Evolutionary conservation across 2,888 invertebrate genomes (phyloP).

Genomic region (Nezara viridula): DNA sequence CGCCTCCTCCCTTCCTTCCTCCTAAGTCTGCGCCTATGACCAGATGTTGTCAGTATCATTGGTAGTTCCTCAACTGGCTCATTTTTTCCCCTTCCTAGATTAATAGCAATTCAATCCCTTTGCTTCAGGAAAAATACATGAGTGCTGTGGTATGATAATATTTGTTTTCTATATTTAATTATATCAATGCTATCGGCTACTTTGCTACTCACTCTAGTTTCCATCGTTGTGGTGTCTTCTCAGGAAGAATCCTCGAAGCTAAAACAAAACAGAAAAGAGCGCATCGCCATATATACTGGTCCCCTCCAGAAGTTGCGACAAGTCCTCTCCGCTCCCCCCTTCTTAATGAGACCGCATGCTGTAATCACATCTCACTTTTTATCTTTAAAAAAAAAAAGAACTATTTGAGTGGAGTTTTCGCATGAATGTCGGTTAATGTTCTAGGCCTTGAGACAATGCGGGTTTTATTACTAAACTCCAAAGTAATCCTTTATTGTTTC

Average conservation of each 20-base stretch:
- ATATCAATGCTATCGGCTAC: background rate
- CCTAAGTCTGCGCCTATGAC: too few relatives aligned
- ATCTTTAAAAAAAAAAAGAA: background rate
- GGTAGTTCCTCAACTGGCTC: too few relatives aligned
- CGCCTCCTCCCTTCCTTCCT: too few relatives aligned
- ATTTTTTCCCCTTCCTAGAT: too few relatives aligned
- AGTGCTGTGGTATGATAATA: too few relatives aligned
- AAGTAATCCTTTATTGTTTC: background rate
- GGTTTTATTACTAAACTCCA: background rate
- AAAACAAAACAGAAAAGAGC: background rate
- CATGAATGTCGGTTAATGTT: background rate
- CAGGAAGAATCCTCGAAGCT: background rate
- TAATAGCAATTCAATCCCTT: too few relatives aligned
- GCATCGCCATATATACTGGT: background rate
- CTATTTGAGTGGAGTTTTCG: background rate
- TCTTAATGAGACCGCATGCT: background rate
- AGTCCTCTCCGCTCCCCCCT: background rate
- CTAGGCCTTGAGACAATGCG: background rate
- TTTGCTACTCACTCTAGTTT: background rate
- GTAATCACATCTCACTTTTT: constrained; percentile 2
- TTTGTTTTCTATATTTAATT: too few relatives aligned
- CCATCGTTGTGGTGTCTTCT: background rate
- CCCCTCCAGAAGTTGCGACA: background rate
- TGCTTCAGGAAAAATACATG: too few relatives aligned
- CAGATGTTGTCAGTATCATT: too few relatives aligned